Evolutionary conservation across 2,797 vertebrate species (phyloP).

Genomic region (Discoglossus pictus): DNA sequence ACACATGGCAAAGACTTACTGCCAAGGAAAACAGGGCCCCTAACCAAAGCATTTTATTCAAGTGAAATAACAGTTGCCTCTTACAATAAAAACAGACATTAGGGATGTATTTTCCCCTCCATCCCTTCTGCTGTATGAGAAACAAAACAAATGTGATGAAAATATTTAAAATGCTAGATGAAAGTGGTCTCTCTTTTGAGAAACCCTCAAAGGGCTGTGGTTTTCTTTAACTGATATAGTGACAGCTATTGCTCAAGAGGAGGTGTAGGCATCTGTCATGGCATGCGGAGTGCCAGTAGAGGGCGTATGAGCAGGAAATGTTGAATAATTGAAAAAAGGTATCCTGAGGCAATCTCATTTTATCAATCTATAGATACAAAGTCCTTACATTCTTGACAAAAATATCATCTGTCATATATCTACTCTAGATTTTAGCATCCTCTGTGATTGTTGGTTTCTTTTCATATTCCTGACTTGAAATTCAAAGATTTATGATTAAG

Average conservation of each 20-base stretch:
- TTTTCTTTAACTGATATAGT: conserved; percentile 14
- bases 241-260: neutral
- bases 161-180: conserved; percentile 17
- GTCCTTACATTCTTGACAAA: too few relatives aligned
- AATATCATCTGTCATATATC: too few relatives aligned
- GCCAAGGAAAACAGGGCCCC: conserved; percentile 79
- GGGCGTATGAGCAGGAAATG: too few relatives aligned
- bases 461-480: too few relatives aligned
- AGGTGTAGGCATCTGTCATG: too few relatives aligned
- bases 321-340: too few relatives aligned
- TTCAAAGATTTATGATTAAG: too few relatives aligned
- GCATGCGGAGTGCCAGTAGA: too few relatives aligned
- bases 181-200: conserved; percentile 21
- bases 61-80: conserved; percentile 74
- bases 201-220: conserved; percentile 17
- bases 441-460: too few relatives aligned
- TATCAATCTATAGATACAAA: too few relatives aligned
- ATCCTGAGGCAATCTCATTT: too few relatives aligned
- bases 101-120: conserved; percentile 58
- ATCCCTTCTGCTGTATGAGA: conserved; percentile 55
- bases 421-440: too few relatives aligned
- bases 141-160: conserved; percentile 37
- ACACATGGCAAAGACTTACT: conserved; percentile 68
- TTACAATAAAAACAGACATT: conserved; percentile 66
- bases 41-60: conserved; percentile 76